These are phyloP conservation scores for Grammomys surdaster DNA, from an alignment of 2,113 vertebrate species.

Conservation along the genomic window DNA sequence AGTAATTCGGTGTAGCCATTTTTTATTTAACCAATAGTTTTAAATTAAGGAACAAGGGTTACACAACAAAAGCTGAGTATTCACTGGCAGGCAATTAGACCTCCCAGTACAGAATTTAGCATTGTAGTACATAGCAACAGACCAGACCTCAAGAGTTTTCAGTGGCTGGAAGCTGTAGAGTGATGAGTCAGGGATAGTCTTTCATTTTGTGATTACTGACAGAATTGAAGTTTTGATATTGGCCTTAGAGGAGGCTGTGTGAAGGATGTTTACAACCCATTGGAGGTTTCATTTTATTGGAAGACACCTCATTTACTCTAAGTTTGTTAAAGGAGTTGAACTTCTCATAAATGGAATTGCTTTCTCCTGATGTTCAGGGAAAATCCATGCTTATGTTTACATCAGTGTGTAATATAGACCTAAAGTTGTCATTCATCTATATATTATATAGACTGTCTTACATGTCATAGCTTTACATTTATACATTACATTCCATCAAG, in stretches of 20 bases:
- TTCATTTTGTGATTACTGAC: constrained; percentile 51
- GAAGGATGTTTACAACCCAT: constrained; percentile 71
- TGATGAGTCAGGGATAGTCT: constrained; percentile 73
- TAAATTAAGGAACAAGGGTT: too few relatives aligned
- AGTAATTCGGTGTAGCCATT: too few relatives aligned
- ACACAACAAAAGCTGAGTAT: too few relatives aligned
- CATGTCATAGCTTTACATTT: not conserved
- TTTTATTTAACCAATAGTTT: too few relatives aligned
- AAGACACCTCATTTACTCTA: constrained; percentile 84
- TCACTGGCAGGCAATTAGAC: too few relatives aligned
- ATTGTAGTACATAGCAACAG: too few relatives aligned
- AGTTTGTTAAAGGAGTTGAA: constrained; percentile 44
- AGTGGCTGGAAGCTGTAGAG: constrained; percentile 58
- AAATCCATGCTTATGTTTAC: constrained; percentile 31
- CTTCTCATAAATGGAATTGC: constrained; percentile 80
- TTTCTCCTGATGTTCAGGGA: constrained; percentile 39
- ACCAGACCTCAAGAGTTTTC: not conserved
- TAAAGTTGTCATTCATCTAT: not conserved
- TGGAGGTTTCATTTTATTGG: constrained; percentile 83
- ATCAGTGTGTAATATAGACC: not conserved
- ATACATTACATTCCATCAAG: not conserved
- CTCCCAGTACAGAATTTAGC: too few relatives aligned
- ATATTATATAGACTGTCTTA: not conserved
- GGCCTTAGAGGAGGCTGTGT: not conserved
- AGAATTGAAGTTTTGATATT: constrained; percentile 11